Base-by-base conservation (phyloP, 1,140 invertebrate species). In the Listronotus bonariensis region DNA sequence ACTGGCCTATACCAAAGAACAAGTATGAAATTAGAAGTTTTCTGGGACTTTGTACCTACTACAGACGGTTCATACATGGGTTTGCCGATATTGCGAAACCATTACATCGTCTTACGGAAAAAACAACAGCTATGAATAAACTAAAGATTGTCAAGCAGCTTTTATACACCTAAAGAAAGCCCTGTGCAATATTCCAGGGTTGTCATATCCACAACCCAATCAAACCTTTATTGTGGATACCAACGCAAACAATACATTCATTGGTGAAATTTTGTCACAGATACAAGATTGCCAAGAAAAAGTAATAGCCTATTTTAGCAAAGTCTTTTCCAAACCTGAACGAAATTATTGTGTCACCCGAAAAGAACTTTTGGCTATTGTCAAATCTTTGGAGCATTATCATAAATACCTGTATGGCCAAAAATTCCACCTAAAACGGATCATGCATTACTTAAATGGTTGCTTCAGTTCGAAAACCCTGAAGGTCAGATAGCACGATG, bases 301-400 rank as follows among this genome's bases (percentile, higher is more conserved):
- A 52, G 66, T 69, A 26, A 57, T 72, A 18, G 68, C 3, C 46
- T 85, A 12, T 63, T 76, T 26, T 46, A 71, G 62, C 65, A 74
- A 32, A 72, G 75, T 64, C 61, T 34, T 51, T 41, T 68, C 1
- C 80, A 81, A 71, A 78, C 79, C 10, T 72, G 67, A 75, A 58
- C 64, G 57, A 54, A 75, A 69, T 34, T 74, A 73, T 49, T 73
- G 69, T 36, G 68, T 72, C 6, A 73, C 20, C 20, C 36, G 65
- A 52, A 53, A 56, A 38, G 72, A 73, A 52, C 62, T 76, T 5
- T 34, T 76, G 48, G 68, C 70, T 7, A 63, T 70, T 12, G 55
- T 74, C 12, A 68, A 70, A 52, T 59, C 64, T 12, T 51, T 71
- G 8, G 60, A 67, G 34, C 66, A 74, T 58, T 73, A 71, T 45